Evolutionary conservation across 2,113 vertebrate genomes (phyloP), one percentile per base, ranked within the genome.

Genomic region (Saccopteryx bilineata): DNA sequence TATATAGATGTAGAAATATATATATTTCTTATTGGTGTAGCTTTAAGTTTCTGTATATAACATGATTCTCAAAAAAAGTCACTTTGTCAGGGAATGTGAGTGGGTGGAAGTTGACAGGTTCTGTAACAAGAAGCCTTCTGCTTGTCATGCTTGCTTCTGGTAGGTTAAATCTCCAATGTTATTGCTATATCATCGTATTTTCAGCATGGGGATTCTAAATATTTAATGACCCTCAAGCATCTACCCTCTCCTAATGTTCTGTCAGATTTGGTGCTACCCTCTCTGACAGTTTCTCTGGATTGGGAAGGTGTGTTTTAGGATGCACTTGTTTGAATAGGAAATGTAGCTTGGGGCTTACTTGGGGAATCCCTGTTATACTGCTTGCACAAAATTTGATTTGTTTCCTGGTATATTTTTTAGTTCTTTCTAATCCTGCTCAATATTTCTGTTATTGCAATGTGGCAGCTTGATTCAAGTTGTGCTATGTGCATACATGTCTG

Each of bases 101-200:
- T 94, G 82, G 96, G 82, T 89, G 50, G 88, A 23, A 72, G 69
- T 89, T 86, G 89, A 86, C 96, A 93, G n/a, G 56, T 74, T 84
- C 33, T 0, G 0, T 86, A 88, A 60, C 69, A 68, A 52, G 79
- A 79, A 72, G 71, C 61, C 79, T 90, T 66, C 48, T 82, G 75
- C 82, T 79, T 96, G 82, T 82, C 88, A 71, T 33, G 56, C 75
- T 66, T 86, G 78, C 68, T 80, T 93, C 86, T 71, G 9, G 63
- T n/a, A 61, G 75, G 46, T 65, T 89, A 50, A 86, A 13, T 46
- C 50, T 91, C 94, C 83, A 76, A 33, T 93, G 39, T 50, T 90
- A 86, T 5, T 90, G 48, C 79, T 46, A 0, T 66, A 19, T 71
- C 69, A 89, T 89, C 68, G 7, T 91, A 75, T 65, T 90, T 82